Evolutionary conservation across 1,140 invertebrate genomes (phyloP).

Genomic region (Akabosia matsudoensis): DNA sequence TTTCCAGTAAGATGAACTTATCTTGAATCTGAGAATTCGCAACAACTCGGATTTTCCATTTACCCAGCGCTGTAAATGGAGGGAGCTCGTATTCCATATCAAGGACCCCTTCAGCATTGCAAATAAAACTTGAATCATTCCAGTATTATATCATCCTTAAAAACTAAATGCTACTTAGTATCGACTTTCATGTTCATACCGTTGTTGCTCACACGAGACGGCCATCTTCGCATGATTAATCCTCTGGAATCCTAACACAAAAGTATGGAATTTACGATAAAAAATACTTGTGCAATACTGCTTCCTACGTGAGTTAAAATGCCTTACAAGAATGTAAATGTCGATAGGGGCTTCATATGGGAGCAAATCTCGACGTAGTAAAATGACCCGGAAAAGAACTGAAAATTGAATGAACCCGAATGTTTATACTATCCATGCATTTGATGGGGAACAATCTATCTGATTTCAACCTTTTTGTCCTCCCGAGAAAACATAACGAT

Average conservation of each 20-base stretch:
- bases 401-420: no score
- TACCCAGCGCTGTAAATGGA: conserved; percentile 52
- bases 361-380: conserved; percentile 54
- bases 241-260: conserved; percentile 54
- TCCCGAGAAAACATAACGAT: conserved; percentile 53
- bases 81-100: conserved; percentile 52
- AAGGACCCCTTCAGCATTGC: conserved; percentile 50
- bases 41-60: conserved; percentile 55
- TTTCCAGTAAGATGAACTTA: conserved; percentile 54
- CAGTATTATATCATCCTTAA: no score
- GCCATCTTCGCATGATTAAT: conserved; percentile 56
- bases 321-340: conserved; percentile 55
- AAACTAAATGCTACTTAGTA: no score
- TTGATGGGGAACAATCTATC: neutral
- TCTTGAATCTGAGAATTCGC: conserved; percentile 55
- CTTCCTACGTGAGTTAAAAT: neutral
- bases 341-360: conserved; percentile 56
- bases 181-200: no score
- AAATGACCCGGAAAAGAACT: conserved; percentile 55
- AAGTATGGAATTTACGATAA: neutral
- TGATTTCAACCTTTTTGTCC: conserved; percentile 50
- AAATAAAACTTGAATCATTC: no score
- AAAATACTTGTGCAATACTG: neutral
- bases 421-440: neutral
- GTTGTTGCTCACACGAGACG: conserved; percentile 53